Conservation (phyloP, 2,888 invertebrate species). For the Campoletis raptor region DNA sequence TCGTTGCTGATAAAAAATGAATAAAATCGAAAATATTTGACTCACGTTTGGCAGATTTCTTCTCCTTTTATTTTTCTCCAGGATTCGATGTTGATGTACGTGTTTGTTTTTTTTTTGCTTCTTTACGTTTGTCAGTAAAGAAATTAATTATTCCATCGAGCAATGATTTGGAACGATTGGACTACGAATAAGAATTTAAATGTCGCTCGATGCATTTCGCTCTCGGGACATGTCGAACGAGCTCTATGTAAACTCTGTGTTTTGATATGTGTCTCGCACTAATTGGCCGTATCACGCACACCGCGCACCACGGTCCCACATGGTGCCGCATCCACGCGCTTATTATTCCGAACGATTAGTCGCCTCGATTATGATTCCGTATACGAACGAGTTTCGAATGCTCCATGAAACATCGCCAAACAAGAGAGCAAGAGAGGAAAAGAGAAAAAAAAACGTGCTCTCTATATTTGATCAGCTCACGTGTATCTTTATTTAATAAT, state of each 20-base stretch:
- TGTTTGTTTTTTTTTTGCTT: background rate
- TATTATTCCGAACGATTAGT: conserved; percentile 68
- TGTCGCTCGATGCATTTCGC: conserved; percentile 36
- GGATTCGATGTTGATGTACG: background rate
- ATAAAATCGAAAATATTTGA: background rate
- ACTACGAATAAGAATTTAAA: conserved; percentile 8
- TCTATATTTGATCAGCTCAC: conserved; percentile 13
- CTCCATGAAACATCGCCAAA: conserved; percentile 38
- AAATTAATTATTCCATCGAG: conserved; percentile 51
- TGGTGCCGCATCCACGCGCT: conserved; percentile 51
- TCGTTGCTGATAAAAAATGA: background rate
- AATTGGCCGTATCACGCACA: conserved; percentile 60
- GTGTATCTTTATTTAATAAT: conserved; percentile 8
- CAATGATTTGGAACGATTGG: background rate
- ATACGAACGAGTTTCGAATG: conserved; percentile 34
- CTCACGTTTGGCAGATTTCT: conserved; percentile 7
- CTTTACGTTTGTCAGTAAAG: background rate
- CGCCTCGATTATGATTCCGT: conserved; percentile 63
- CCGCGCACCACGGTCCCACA: conserved; percentile 53
- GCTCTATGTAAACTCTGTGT: conserved; percentile 16
- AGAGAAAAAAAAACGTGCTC: background rate
- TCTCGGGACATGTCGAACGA: conserved; percentile 44
- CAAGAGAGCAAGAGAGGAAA: background rate
- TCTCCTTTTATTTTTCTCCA: background rate
- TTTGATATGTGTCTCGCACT: conserved; percentile 43